Evolutionary conservation across 2,888 invertebrate species (phyloP).

Genomic region (Frankliniella intonsa): DNA sequence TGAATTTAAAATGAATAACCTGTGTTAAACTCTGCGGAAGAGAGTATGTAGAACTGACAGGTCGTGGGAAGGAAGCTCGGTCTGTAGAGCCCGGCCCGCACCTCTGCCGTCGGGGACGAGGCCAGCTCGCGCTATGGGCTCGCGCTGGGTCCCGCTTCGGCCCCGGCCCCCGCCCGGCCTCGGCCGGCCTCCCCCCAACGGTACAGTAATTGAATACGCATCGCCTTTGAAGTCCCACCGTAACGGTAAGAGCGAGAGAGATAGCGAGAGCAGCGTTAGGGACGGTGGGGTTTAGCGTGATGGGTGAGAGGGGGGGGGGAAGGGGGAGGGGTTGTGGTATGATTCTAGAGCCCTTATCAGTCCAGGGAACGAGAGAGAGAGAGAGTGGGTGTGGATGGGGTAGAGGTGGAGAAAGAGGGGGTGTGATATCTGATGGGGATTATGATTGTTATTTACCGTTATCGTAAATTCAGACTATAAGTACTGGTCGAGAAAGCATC

Average conservation of each 20-base stretch:
- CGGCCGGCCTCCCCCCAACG: neutral
- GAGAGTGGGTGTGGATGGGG: neutral
- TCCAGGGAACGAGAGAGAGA: neutral
- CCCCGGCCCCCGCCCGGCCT: neutral
- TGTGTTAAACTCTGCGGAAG: too few species aligned
- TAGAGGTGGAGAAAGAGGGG: neutral
- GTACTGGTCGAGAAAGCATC: too few species aligned
- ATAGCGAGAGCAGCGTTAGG: neutral
- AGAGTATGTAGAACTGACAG: too few species aligned
- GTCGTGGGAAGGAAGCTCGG: too few species aligned
- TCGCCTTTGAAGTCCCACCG: neutral
- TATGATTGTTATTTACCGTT: neutral
- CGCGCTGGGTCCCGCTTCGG: neutral
- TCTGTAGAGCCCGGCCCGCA: too few species aligned
- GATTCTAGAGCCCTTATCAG: neutral
- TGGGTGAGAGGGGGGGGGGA: neutral
- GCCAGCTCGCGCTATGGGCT: too few species aligned
- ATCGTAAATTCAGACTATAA: neutral
- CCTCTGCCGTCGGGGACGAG: too few species aligned
- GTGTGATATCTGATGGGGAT: neutral
- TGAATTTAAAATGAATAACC: too few species aligned
- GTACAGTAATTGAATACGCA: conserved; percentile 21
- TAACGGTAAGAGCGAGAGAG: neutral
- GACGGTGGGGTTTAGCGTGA: neutral
- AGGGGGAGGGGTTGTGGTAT: neutral